Base-by-base conservation (phyloP, 2,888 invertebrate species). In the Drosophila meridiana region DNA sequence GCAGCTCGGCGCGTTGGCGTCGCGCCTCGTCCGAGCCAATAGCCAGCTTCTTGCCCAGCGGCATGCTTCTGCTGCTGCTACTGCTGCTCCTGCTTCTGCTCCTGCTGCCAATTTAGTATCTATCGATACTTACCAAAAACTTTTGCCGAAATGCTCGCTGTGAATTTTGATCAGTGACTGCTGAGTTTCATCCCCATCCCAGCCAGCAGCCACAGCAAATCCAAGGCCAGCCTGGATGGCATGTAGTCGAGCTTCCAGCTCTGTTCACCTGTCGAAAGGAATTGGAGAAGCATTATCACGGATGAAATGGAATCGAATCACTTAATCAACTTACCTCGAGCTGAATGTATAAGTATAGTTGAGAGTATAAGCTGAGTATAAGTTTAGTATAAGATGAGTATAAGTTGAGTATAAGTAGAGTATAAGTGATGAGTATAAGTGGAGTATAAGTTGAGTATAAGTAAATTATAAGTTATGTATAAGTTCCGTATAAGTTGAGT, bases 1-100 rank as follows among this genome's bases (percentile, higher is more conserved):
- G 89, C 30, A 76, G 43, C 47, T 83, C 66, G 34, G 76, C 84
- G 4, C 89, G 89, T 3, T 76, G 71, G 4, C 84, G 87, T 3
- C 84, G 81, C 36, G 62, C 70, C 55, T 69, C 53, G 11, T 82
- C 83, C 2, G 69, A 47, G 28, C 47, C 34, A 5, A 38, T 57
- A 28, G 50, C 56, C 67, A 62, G 14, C 8, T 66, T 71, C n/a
- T 47, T 69, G 58, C 69, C 65, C 60, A 78, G 28, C 52, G 80
- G 65, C 66, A 76, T 68, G 5, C 34, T 61, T 32, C 50, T 50
- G 48, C 34, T 36, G n/a, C 47, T 53, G 2, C 30, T 40, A 14
- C 53, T 26, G 28, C 52, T 52, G 26, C 42, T 34, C 8, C 50
- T 53, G 14, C 9, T 20, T 14, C 47, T 26, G 36, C 36, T 26